Evolutionary conservation across 2,888 invertebrate species (phyloP).

Genomic region (Vanessa cardui): DNA sequence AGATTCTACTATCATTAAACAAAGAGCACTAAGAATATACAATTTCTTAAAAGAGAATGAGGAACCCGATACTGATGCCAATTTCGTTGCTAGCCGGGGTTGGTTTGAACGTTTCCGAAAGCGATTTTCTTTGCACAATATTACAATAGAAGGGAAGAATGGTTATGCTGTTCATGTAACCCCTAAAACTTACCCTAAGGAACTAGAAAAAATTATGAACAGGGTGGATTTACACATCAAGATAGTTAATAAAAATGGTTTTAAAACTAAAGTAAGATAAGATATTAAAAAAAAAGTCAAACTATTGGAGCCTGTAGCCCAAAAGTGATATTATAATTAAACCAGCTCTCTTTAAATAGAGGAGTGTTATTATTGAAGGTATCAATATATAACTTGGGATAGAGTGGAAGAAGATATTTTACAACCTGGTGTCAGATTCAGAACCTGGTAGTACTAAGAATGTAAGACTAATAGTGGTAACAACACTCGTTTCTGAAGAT

Average conservation of each 20-base stretch:
- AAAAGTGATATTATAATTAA: not conserved
- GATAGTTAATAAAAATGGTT: slow-evolving; percentile 11
- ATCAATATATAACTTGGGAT: not conserved
- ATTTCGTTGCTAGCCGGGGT: slow-evolving; percentile 9
- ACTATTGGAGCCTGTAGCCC: not conserved
- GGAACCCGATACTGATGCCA: slow-evolving; percentile 4
- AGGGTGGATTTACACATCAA: slow-evolving; percentile 8
- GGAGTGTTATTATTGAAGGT: not conserved
- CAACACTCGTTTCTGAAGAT: too few species aligned
- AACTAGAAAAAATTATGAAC: slow-evolving; percentile 11
- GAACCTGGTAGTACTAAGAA: too few species aligned
- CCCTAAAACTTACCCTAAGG: slow-evolving; percentile 5
- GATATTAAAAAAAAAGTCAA: not conserved
- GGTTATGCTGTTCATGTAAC: not conserved
- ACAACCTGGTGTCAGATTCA: too few species aligned
- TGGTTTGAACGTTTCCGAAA: slow-evolving; percentile 18
- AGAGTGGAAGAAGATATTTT: too few species aligned
- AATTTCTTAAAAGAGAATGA: slow-evolving; percentile 8
- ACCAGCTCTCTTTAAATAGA: not conserved
- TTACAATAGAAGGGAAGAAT: slow-evolving; percentile 4
- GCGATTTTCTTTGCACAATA: slow-evolving; percentile 9
- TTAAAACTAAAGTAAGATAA: slow-evolving; percentile 8
- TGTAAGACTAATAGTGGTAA: too few species aligned
- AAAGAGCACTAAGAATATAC: slow-evolving; percentile 9
- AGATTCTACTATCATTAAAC: slow-evolving; percentile 4